Base-by-base conservation (phyloP, 1,140 invertebrate species). In the Littorina saxatilis region DNA sequence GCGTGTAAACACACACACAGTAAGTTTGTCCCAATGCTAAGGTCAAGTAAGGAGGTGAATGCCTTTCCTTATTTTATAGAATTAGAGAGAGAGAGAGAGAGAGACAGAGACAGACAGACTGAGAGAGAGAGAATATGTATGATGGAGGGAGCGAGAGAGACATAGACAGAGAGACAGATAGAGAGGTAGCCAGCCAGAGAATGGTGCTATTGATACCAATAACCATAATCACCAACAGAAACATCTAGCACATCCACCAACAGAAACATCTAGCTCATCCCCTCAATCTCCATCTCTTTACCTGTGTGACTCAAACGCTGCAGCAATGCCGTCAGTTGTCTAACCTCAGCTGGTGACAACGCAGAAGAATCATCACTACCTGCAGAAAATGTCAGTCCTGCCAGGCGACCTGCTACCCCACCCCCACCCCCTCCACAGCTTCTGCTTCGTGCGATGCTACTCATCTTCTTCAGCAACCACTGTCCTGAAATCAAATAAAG, bases 281-380 rank as follows among this genome's bases (percentile, higher is more conserved):
- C 35, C 23, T 3, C 50, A 83, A 4, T 76, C 2, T 58, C 43
- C 40, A n/a, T 77, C 2, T 63, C 74, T 82, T 63, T 74, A 87
- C 87, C 81, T 63, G 87, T 83, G 40, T 83, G 32, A 75, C 83
- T 79, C 35, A 88, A 74, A 50, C 83, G 78, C 52, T 82, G 77
- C n/a, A 88, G 68, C 20, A 76, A 78, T 32, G 72, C 17, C 27
- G 83, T 63, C 40, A 88, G 58, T 61, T 85, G 77, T 39, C 82
- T 73, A 7, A 87, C 37, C 70, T 88, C 87, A 47, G 79, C 80
- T 0, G 79, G 15, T 4, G 83, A 80, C 50, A 86, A 75, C n/a
- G 78, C 79, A 13, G 43, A 35, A 9, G 58, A 63, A 23, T 50
- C 55, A 23, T 75, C 55, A 27, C 61, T 23, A 17, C 61, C 40